A percentile compares a stretch with the other conserved stretches of the same genome.
phyloP scores from a whole-genome alignment of 2,888 invertebrate species.

The Pomacea canaliculata region DNA sequence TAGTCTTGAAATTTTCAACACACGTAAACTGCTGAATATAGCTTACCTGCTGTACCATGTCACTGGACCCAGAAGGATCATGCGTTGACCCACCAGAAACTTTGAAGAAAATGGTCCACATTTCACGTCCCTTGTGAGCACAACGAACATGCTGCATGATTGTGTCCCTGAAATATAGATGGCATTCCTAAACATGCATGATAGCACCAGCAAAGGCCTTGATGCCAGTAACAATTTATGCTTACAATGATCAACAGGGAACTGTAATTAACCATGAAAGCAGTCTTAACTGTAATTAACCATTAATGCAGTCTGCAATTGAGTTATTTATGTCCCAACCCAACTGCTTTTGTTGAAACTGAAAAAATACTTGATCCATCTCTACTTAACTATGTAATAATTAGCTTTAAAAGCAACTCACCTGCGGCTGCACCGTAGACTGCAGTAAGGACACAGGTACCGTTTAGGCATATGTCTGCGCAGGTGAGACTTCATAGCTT shows the following conservation, averaged over 20 bases:
- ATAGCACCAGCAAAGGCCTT: no score
- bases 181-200: neutral
- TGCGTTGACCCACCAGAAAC: constrained; percentile 8
- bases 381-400: no score
- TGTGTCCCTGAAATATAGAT: constrained; percentile 12
- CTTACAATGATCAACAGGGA: no score
- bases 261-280: no score
- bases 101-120: constrained; percentile 23
- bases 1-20: no score
- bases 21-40: no score
- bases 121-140: constrained; percentile 23
- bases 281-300: no score
- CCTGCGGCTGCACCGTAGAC: constrained; percentile 34
- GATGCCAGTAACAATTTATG: no score
- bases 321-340: no score
- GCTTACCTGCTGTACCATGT: neutral
- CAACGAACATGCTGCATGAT: constrained; percentile 23
- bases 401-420: neutral
- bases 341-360: no score
- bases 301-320: no score
- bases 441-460: constrained; percentile 36
- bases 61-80: neutral
- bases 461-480: constrained; percentile 35
- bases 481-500: constrained; percentile 37
- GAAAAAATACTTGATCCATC: no score